Evolutionary conservation across 1,140 invertebrate genomes (phyloP).

Genomic region (Theocolax elegans): DNA sequence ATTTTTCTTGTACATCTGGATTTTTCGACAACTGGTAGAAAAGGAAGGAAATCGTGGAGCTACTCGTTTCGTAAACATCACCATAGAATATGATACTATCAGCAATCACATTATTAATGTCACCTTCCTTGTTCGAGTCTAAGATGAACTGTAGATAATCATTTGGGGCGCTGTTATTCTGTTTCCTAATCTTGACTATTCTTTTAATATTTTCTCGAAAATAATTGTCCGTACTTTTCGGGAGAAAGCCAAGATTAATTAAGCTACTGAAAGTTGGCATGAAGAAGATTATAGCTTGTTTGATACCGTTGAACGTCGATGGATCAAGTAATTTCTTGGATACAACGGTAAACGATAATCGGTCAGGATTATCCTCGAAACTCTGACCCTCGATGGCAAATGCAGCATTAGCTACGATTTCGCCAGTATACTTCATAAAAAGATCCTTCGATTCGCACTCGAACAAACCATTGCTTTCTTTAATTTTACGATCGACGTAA

Average conservation of each 20-base stretch:
- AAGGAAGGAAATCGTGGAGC: slow-evolving; percentile 54
- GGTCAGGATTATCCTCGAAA: slow-evolving; percentile 37
- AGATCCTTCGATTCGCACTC: slow-evolving; percentile 56
- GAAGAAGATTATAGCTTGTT: slow-evolving; percentile 12
- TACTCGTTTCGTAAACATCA: slow-evolving; percentile 68
- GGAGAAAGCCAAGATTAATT: slow-evolving; percentile 17
- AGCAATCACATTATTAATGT: slow-evolving; percentile 42
- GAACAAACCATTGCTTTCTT: neutral
- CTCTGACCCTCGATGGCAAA: slow-evolving; percentile 60
- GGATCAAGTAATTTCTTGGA: slow-evolving; percentile 46
- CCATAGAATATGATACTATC: slow-evolving; percentile 51
- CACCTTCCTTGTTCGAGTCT: slow-evolving; percentile 42
- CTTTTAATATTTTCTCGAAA: slow-evolving; percentile 38
- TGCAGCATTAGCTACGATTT: slow-evolving; percentile 66
- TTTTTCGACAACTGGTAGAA: slow-evolving; percentile 58
- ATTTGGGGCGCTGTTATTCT: slow-evolving; percentile 15
- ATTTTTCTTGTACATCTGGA: slow-evolving; percentile 64
- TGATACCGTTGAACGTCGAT: neutral
- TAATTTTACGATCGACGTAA: slow-evolving; percentile 38
- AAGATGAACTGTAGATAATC: slow-evolving; percentile 51
- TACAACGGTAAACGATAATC: slow-evolving; percentile 34
- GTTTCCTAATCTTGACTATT: slow-evolving; percentile 29
- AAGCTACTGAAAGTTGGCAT: slow-evolving; percentile 1
- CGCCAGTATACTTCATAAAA: slow-evolving; percentile 63
- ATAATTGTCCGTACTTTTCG: slow-evolving; percentile 19